phyloP scores from a whole-genome alignment of 2,797 vertebrate genomes.

The Tenualosa ilisha region DNA sequence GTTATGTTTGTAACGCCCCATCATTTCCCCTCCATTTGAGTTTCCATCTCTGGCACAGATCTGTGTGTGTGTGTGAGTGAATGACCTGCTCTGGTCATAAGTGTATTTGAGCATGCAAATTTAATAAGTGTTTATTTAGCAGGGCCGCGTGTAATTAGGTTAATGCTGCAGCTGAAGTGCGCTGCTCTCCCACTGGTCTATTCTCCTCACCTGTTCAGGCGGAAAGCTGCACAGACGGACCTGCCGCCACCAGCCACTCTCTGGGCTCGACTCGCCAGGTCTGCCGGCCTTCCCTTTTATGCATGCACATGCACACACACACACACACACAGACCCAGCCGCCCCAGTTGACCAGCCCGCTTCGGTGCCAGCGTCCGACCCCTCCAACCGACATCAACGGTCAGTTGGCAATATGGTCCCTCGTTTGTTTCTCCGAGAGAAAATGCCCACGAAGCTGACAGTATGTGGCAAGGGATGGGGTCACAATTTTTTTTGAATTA shows the following conservation, averaged over 20 bases:
- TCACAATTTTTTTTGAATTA: neutral
- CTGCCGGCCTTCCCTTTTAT: conserved; percentile 38
- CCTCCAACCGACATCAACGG: conserved; percentile 44
- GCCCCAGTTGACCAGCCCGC: conserved; percentile 2
- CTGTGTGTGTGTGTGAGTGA: neutral
- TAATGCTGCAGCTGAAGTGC: conserved; percentile 53
- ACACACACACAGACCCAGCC: neutral
- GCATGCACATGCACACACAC: neutral
- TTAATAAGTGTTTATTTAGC: conserved; percentile 60
- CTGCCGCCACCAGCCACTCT: conserved; percentile 38
- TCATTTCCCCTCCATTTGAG: neutral
- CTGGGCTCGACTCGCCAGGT: conserved; percentile 33
- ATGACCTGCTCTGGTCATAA: conserved; percentile 37
- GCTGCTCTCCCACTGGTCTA: conserved; percentile 50
- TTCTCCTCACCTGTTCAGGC: conserved; percentile 58
- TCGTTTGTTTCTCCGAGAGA: neutral
- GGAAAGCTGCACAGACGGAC: conserved; percentile 50
- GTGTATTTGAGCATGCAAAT: conserved; percentile 62
- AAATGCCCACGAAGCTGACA: neutral
- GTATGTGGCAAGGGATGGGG: neutral
- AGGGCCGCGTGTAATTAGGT: conserved; percentile 56
- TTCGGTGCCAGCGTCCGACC: conserved; percentile 4
- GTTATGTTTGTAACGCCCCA: neutral
- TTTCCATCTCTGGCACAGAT: neutral
- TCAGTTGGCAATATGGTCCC: conserved; percentile 28